Evolutionary conservation across 1,140 invertebrate genomes (phyloP), one percentile per base, ranked within the genome.

Genomic region (Pseudoatta argentina): DNA sequence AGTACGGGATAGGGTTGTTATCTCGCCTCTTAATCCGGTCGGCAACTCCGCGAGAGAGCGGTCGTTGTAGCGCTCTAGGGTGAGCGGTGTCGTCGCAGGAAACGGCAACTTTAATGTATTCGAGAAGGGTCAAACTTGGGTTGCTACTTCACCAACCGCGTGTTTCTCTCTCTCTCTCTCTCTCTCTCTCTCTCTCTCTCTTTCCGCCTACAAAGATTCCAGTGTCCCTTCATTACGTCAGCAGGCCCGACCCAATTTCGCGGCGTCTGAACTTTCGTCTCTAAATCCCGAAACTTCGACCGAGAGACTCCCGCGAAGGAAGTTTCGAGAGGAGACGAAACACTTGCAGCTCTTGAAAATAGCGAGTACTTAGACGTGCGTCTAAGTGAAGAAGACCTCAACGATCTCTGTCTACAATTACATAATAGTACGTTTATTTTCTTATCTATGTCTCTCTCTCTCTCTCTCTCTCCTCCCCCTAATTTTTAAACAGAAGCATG

Each of bases 61-160:
- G 34, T 44, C 67, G 71, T 87, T 89, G 88, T 83, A 76, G n/a
- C 73, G 87, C 55, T 78, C 66, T 51, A 27, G 27, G 30, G 64
- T 44, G 87, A 18, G n/a, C 24, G 21, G 67, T 87, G 86, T 89
- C 81, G 75, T 77, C 63, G 79, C n/a, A 55, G 67, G 75, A 86
- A 83, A 82, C 55, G 73, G 73, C 69, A 90, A 91, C 86, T 90
- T 90, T 91, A 91, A 91, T 91, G 89, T 87, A 91, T 90, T 90
- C 87, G 88, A 91, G 90, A 91, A 91, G 86, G 89, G 87, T 88
- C 89, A 88, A 91, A 90, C 89, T 91, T 90, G 55, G 67, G 57
- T 85, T 44, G 81, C 77, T 91, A 91, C 89, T 91, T 91, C 66
- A 57, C 76, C 63, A 79, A 91, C 89, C 89, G 85, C 88, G 14